Conservation (phyloP, 2,888 invertebrate genomes). For the Drosophila neotestacea region DNA sequence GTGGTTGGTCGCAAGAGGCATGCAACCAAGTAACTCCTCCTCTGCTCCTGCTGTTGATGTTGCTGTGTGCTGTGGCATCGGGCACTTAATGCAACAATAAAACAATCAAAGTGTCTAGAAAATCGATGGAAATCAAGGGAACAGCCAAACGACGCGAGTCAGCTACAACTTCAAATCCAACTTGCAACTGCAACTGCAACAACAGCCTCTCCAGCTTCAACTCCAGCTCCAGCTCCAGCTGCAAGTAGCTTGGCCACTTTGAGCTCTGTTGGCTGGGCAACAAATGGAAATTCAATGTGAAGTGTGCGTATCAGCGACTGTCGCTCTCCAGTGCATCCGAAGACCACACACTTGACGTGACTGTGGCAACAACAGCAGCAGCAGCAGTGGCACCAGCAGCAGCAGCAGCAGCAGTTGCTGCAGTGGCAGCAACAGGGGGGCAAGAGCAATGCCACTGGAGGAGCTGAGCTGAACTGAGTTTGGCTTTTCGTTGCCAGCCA, state of each 20-base stretch:
- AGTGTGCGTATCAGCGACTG: slow-evolving; percentile 80
- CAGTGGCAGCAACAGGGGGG: slow-evolving; percentile 8
- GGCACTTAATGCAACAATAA: slow-evolving; percentile 81
- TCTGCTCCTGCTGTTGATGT: slow-evolving; percentile 5
- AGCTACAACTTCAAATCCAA: slow-evolving; percentile 13
- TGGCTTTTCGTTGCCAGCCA: slow-evolving; percentile 50
- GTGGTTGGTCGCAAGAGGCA: slow-evolving; percentile 68
- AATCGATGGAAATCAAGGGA: slow-evolving; percentile 80
- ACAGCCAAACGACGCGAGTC: slow-evolving; percentile 45
- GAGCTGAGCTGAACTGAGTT: slow-evolving; percentile 15
- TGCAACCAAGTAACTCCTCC: slow-evolving; percentile 10
- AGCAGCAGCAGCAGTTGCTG: not conserved
- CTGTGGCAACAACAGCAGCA: slow-evolving; percentile 16
- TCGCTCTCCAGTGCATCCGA: slow-evolving; percentile 73
- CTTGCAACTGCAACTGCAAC: slow-evolving; percentile 22
- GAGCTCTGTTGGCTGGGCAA: slow-evolving; percentile 44
- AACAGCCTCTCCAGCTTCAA: slow-evolving; percentile 18
- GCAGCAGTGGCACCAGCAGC: slow-evolving; percentile 3
- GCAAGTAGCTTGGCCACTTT: slow-evolving; percentile 66
- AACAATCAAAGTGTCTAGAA: slow-evolving; percentile 81
- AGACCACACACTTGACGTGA: slow-evolving; percentile 75
- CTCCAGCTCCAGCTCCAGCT: slow-evolving; percentile 25
- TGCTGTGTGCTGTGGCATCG: slow-evolving; percentile 9
- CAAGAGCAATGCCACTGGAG: slow-evolving; percentile 34
- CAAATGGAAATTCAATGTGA: slow-evolving; percentile 79